Conservation (phyloP, 2,113 vertebrate genomes). For the Clupea harengus region DNA sequence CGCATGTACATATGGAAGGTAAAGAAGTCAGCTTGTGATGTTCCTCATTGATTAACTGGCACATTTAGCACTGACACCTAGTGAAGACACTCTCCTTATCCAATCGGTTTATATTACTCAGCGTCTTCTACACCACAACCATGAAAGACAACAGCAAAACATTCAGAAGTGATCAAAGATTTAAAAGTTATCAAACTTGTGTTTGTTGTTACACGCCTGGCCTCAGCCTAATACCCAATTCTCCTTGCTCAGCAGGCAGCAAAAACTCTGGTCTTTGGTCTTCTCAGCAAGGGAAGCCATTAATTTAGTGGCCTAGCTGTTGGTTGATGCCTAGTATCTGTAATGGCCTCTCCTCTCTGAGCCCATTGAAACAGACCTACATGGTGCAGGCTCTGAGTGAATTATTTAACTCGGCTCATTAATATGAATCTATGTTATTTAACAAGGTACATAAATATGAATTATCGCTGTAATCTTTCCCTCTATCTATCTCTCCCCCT, state of each 20-base stretch:
- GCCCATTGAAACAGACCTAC: slow-evolving; percentile 64
- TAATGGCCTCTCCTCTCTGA: slow-evolving; percentile 55
- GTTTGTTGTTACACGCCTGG: no score
- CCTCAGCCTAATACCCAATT: neutral
- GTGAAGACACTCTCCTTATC: no score
- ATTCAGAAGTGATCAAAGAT: neutral
- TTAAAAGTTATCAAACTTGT: no score
- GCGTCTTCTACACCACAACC: neutral
- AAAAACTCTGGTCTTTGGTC: neutral
- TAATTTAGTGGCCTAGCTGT: slow-evolving; percentile 21
- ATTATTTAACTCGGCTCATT: slow-evolving; percentile 64
- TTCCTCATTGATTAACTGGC: no score
- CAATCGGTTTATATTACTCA: no score
- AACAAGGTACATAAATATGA: slow-evolving; percentile 63
- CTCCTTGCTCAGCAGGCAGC: neutral
- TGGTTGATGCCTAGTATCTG: slow-evolving; percentile 51
- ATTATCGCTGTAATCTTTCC: slow-evolving; percentile 52
- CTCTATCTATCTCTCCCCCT: no score
- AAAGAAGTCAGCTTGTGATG: no score
- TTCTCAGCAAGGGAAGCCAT: neutral
- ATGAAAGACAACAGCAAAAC: neutral
- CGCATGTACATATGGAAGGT: no score
- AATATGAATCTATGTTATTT: slow-evolving; percentile 60
- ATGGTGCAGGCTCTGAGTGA: slow-evolving; percentile 52
- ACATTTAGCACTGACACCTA: no score